phyloP scores from a whole-genome alignment of 2,113 vertebrate species.

The Heliornis fulica region DNA sequence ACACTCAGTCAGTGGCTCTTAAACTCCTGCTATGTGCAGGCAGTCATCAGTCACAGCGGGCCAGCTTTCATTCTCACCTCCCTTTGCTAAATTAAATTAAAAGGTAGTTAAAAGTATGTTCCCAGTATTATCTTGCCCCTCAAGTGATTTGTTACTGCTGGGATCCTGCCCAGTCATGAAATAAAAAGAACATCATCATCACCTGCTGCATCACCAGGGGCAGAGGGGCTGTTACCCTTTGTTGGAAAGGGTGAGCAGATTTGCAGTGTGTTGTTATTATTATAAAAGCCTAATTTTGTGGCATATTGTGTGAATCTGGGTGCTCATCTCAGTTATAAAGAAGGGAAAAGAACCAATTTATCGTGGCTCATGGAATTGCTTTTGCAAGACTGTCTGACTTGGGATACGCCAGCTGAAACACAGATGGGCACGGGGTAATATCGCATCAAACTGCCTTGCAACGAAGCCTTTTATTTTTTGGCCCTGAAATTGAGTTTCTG shows the following conservation, averaged over 20 bases:
- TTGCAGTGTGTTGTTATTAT: neutral
- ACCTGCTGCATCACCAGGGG: neutral
- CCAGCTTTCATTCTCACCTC: neutral
- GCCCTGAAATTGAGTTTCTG: neutral
- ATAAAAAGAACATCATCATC: neutral
- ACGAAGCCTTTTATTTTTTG: neutral
- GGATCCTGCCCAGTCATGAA: neutral
- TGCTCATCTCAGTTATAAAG: neutral
- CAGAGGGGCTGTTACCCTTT: neutral
- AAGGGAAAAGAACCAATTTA: neutral
- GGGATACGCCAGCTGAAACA: neutral
- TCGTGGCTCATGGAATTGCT: neutral
- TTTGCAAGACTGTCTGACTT: neutral
- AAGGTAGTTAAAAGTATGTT: neutral
- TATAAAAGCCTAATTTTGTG: neutral
- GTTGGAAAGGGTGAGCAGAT: neutral
- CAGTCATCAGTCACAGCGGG: neutral
- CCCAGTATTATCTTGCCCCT: neutral
- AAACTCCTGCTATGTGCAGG: neutral
- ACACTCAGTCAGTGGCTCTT: neutral
- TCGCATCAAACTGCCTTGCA: neutral
- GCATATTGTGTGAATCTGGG: neutral
- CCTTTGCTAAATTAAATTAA: neutral
- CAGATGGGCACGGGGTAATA: neutral
- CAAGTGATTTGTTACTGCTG: neutral